Evolutionary conservation across 1,140 invertebrate species (phyloP), one percentile per base, ranked within the genome.

Genomic region (Conopomorpha cramerella): DNA sequence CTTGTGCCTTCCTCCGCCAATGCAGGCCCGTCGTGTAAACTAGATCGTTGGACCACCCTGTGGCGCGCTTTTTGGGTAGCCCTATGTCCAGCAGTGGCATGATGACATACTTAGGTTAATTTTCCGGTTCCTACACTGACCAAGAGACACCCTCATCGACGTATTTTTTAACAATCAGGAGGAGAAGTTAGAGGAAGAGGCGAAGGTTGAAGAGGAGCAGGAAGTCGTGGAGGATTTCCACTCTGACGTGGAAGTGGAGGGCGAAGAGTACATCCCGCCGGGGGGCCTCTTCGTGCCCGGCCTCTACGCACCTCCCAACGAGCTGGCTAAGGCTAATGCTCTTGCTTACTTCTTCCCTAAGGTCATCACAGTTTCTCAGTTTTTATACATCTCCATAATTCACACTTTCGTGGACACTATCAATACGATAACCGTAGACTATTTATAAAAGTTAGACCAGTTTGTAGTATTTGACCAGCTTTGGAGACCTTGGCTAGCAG

Each of bases 221-320:
- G 58, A 70, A 36, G 49, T 45, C 33, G 65, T 66, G 30, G 61
- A 66, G 29, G 66, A 58, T 6, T 73, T 71, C 39, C 50, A 66
- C 32, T 73, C 68, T 0, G 65, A 73, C 34, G 52, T 72, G 6
- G 53, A 50, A 1, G 31, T 71, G 3, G 71, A 73, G 15, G 65
- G 43, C 0, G 72, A 77, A 36, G 65, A 68, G 1, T 77, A 73
- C 35, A 77, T 77, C 2, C 72, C 72, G 4, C 63, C 65, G 0
- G 66, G 63, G 11, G 72, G 68, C 0, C 49, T 77, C 13, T 61
- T 73, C 30, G 63, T 77, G 14, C 68, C 71, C 0, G 71, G 71
- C 0, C 34, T 77, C 3, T 77, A 73, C 32, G 34, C 59, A 1
- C 71, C 71, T 0, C 55, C 68, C 2, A 76, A 76, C 18, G 51